Base-by-base conservation (phyloP, 2,888 invertebrate genomes). In the Adelphocoris suturalis region DNA sequence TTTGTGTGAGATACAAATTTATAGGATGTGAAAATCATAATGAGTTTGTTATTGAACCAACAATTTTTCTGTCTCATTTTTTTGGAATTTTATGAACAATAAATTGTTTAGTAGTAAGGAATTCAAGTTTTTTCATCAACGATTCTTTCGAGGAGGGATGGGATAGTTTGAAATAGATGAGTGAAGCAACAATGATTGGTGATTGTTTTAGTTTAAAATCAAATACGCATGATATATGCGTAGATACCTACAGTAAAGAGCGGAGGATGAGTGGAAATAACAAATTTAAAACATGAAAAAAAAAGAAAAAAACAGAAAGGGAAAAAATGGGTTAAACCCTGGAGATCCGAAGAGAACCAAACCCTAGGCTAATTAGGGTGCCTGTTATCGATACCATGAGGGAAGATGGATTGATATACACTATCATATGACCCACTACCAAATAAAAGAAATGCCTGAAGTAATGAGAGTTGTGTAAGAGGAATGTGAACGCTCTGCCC, bases 301-400 rank as follows among this genome's bases (percentile, higher is more conserved):
- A 23, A 23, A 68, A 23, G 12, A 68, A 23, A 4, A 23, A 23
- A 68, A 61, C 61, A 23, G 23, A 27, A 68, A 23, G 61, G 61
- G 61, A n/a, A 23, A 68, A 61, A 11, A 23, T 0, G 23, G 68
- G 68, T 68, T 68, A 68, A 7, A 68, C 68, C 68, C 68, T 68
- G 68, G 68, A 68, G 68, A 68, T 68, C 68, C 68, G 68, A 68
- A 68, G 68, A 68, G 68, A 68, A 68, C 68, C 68, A 68, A 68
- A 23, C 68, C 68, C 23, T 68, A 23, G 23, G 9, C 12, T 5
- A 23, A 23, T 68, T 68, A 68, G 68, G 68, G 68, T 68, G 23
- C 11, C 23, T 68, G 68, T 68, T 23, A 68, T 23, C 68, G 68
- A 68, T 68, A 68, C 5, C 23, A 12, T 68, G 68, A 68, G 68